phyloP scores from a whole-genome alignment of 1,140 invertebrate genomes.

The Heliconius hewitsoni region DNA sequence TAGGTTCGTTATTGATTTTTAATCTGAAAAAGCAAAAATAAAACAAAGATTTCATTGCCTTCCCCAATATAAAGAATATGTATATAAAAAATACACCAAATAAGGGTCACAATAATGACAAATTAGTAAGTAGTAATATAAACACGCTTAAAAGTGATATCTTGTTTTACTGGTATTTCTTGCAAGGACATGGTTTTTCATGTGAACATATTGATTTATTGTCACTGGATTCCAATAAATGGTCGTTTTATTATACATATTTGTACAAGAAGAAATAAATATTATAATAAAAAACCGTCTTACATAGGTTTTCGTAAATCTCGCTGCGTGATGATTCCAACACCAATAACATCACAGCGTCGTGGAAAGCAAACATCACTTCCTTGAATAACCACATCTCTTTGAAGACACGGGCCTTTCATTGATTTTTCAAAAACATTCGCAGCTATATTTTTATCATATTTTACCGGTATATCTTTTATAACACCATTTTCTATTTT shows the following conservation, averaged over 20 bases:
- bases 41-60: too few species aligned
- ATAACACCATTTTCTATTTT: conserved; percentile 42
- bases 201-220: too few species aligned
- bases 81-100: too few species aligned
- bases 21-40: conserved; percentile 40
- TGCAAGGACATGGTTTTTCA: too few species aligned
- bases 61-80: too few species aligned
- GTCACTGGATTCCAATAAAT: too few species aligned
- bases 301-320: conserved; percentile 61
- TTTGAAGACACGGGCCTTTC: conserved; percentile 38
- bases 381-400: conserved; percentile 54
- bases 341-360: conserved; percentile 55
- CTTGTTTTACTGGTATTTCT: too few species aligned
- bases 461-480: conserved; percentile 44
- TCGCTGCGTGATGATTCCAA: conserved; percentile 63
- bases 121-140: too few species aligned
- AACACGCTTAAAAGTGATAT: too few species aligned
- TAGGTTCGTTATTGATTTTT: conserved; percentile 49
- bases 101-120: too few species aligned
- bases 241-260: too few species aligned
- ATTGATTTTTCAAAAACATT: conserved; percentile 43
- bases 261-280: too few species aligned
- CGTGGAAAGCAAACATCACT: conserved; percentile 52
- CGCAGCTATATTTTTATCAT: conserved; percentile 34
- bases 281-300: conserved; percentile 39